Percentiles rank a stretch among this genome's conserved stretches.
These are phyloP conservation scores for Leptopilina syphax DNA, from an alignment of 2,888 invertebrate genomes.

Conservation along the genomic window DNA sequence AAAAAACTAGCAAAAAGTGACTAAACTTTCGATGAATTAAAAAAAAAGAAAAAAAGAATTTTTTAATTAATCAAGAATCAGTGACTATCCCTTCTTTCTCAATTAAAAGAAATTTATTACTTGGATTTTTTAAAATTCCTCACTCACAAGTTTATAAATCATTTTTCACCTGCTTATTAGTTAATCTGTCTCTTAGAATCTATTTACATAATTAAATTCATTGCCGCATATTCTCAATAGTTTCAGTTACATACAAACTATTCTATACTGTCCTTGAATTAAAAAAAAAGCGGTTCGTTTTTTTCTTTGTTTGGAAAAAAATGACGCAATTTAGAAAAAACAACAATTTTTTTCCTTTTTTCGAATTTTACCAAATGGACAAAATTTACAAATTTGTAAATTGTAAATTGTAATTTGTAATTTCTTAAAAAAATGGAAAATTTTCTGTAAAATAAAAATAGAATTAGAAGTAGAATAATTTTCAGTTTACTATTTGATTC, in stretches of 20 bases:
- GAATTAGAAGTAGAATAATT: neutral
- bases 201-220: conserved; percentile 12
- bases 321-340: too few species aligned
- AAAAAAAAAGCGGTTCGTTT: neutral
- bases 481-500: neutral
- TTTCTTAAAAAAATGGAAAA: too few species aligned
- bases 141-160: neutral
- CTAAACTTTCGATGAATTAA: too few species aligned
- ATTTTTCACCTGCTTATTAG: neutral
- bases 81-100: too few species aligned
- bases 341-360: neutral
- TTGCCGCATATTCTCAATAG: neutral
- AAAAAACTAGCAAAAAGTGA: too few species aligned
- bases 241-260: neutral
- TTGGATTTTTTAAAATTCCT: too few species aligned
- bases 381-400: too few species aligned
- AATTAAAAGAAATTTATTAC: too few species aligned
- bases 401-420: neutral
- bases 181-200: neutral
- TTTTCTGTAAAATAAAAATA: too few species aligned
- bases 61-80: too few species aligned
- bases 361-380: neutral
- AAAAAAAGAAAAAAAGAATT: too few species aligned
- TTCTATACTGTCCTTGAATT: neutral
- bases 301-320: neutral